Evolutionary conservation across 2,888 invertebrate species (phyloP), one percentile per base, ranked within the genome.

Genomic region (Hirtodrosophila confusa): DNA sequence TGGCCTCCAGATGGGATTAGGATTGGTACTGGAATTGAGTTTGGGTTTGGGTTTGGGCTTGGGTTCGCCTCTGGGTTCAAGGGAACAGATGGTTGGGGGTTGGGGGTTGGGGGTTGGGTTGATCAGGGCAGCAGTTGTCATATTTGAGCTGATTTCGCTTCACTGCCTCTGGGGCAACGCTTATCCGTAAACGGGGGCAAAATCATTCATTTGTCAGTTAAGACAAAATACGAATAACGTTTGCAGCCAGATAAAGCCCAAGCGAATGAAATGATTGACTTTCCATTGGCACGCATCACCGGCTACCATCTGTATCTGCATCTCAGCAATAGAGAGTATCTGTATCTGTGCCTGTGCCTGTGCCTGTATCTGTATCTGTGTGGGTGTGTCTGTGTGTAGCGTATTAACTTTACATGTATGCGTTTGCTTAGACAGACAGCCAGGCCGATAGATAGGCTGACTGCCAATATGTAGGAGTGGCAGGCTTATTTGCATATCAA

Each of bases 151-250:
- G 49, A 56, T 61, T 65, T 67, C 69, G 85, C 86, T 71, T 71
- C 70, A 80, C 35, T 80, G 80, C 57, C 64, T 83, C 57, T 53
- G 56, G 43, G 40, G 50, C 57, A 51, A 68, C 66, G 75, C 85
- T 78, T 85, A 80, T 85, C 78, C 41, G 36, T 35, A 57, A 53
- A 70, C 45, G 50, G 48, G 63, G 61, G 40, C 69, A 64, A 74
- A 74, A 76, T 73, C 87, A 87, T 83, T 73, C 87, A 87, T 83
- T 85, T 83, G 82, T 83, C 87, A 83, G 85, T 65, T 85, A 76
- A 85, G 78, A 78, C 87, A 85, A 85, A 86, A 87, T 87, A 63
- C 60, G 56, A 64, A 43, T 49, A 54, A 40, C 65, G 58, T 40
- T 53, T 61, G 86, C 63, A 64, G 58, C 47, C 78, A 75, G 78